A percentile compares a stretch with the other conserved stretches of the same genome.
phyloP scores from a whole-genome alignment of 2,888 invertebrate genomes.

The Chorisops tibialis region DNA sequence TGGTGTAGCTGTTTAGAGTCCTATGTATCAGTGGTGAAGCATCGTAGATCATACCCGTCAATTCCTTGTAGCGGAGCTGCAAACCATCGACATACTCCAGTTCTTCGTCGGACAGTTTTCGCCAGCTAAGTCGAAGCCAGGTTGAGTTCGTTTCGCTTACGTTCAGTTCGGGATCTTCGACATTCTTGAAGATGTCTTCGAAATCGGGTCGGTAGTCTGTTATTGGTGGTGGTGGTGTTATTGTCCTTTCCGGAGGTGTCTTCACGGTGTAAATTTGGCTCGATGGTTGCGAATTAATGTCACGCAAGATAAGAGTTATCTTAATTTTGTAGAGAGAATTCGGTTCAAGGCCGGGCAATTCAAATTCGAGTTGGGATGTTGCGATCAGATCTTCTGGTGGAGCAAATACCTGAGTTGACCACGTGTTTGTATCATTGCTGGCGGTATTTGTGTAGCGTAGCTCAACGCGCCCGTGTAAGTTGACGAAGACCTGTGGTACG shows the following conservation, averaged over 20 bases:
- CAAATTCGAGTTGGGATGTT: conserved; percentile 81
- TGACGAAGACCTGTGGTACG: conserved; percentile 77
- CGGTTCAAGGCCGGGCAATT: conserved; percentile 70
- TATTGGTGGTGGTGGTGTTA: conserved; percentile 58
- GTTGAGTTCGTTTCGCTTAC: conserved; percentile 75
- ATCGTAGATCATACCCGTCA: conserved; percentile 77
- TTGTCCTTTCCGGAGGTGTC: conserved; percentile 59
- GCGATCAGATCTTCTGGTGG: conserved; percentile 83
- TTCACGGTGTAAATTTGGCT: conserved; percentile 73
- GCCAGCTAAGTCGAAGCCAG: conserved; percentile 75
- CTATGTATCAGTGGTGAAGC: conserved; percentile 81
- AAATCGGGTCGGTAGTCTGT: conserved; percentile 50
- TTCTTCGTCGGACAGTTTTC: conserved; percentile 76
- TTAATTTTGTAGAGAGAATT: conserved; percentile 79
- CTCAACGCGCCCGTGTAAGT: conserved; percentile 82
- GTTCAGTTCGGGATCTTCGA: conserved; percentile 69
- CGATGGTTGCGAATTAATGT: conserved; percentile 72
- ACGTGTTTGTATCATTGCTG: conserved; percentile 66
- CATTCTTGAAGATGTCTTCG: conserved; percentile 53
- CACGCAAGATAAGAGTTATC: conserved; percentile 74
- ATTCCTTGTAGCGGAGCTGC: conserved; percentile 79
- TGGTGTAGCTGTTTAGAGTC: conserved; percentile 71
- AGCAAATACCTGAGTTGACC: conserved; percentile 83
- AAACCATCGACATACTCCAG: conserved; percentile 83
- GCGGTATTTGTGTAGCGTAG: conserved; percentile 78